These are phyloP conservation scores for Pseudochromis fuscus DNA, from an alignment of 2,797 vertebrate genomes.

Conservation along the genomic window DNA sequence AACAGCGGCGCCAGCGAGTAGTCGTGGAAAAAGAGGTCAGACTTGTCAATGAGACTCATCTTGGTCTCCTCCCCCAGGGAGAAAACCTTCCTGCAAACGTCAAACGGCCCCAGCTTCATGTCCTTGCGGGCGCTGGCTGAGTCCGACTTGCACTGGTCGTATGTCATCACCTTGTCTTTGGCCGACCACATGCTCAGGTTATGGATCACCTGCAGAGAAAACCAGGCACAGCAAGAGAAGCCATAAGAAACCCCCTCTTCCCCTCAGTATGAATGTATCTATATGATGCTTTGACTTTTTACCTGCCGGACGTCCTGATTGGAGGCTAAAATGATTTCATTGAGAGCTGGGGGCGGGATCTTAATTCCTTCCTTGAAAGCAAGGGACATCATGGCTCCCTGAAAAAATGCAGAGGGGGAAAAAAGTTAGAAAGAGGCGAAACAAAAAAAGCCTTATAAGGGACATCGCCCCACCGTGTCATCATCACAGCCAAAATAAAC, in stretches of 20 bases:
- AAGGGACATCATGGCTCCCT: constrained; percentile 98
- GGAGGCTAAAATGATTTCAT: constrained; percentile 96
- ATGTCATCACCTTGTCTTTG: constrained; percentile 92
- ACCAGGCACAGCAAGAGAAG: background rate
- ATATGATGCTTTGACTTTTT: constrained; percentile 2
- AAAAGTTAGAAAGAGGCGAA: background rate
- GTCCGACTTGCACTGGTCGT: constrained; percentile 92
- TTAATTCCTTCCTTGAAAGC: constrained; percentile 97
- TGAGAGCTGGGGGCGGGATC: constrained; percentile 94
- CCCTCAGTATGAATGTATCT: background rate
- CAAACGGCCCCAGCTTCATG: constrained; percentile 94
- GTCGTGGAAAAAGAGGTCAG: constrained; percentile 97
- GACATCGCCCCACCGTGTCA: too few relatives aligned
- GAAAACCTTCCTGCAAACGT: constrained; percentile 96
- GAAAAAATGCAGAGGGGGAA: constrained; percentile 5
- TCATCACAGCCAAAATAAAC: too few relatives aligned
- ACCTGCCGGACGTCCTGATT: constrained; percentile 99
- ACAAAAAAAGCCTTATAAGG: too few relatives aligned
- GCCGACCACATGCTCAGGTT: constrained; percentile 98
- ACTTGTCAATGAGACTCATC: constrained; percentile 97
- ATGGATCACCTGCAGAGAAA: constrained; percentile 90
- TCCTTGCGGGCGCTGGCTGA: constrained; percentile 93
- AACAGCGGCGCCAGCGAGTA: constrained; percentile 97
- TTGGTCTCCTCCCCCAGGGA: constrained; percentile 87
- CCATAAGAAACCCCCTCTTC: background rate